Evolutionary conservation across 2,113 vertebrate species (phyloP).

Genomic region (Mirounga angustirostris): DNA sequence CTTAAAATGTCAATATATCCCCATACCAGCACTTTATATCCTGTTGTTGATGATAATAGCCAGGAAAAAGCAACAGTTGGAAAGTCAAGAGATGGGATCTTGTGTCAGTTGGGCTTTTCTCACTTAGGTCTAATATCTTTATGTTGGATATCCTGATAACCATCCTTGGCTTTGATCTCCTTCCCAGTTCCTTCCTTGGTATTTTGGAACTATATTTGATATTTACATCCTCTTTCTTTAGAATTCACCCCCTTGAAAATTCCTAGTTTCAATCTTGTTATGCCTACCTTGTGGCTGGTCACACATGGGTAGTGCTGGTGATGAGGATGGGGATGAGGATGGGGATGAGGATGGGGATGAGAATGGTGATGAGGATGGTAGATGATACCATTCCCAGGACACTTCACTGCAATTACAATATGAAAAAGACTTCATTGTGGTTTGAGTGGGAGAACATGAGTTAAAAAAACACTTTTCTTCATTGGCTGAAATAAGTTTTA

Average conservation of each 20-base stretch:
- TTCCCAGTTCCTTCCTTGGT: not conserved
- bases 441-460: not conserved
- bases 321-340: not conserved
- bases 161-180: not conserved
- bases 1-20: not conserved
- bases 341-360: not conserved
- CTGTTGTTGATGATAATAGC: not conserved
- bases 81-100: not conserved
- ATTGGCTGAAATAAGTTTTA: not conserved
- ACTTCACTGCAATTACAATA: not conserved
- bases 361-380: not conserved
- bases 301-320: not conserved
- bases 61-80: constrained; percentile 6
- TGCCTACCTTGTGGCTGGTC: not conserved
- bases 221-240: not conserved
- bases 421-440: not conserved
- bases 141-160: not conserved
- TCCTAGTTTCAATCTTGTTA: not conserved
- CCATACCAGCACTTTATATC: not conserved
- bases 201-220: not conserved
- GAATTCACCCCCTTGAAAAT: not conserved
- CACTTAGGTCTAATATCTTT: not conserved
- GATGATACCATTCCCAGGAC: not conserved
- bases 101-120: not conserved
- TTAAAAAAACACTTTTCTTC: not conserved